Percentiles rank a stretch among this genome's conserved stretches.
Evolutionary conservation across 2,797 vertebrate species (phyloP).

Genomic region (Pelodytes ibericus): DNA sequence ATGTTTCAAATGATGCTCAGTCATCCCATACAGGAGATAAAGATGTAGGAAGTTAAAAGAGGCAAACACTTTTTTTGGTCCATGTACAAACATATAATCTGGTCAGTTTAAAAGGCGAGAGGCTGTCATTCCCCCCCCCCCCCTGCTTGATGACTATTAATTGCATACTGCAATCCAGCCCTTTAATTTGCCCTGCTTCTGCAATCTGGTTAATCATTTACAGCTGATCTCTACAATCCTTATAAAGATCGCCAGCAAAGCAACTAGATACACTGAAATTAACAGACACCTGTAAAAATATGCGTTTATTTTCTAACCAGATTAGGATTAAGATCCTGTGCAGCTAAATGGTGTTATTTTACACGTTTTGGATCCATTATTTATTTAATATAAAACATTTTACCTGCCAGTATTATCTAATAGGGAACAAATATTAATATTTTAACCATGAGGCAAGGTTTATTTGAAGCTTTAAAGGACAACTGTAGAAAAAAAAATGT

Average conservation of each 20-base stretch:
- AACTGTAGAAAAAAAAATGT: too few relatives aligned
- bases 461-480: too few relatives aligned
- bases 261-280: not conserved
- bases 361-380: not conserved
- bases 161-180: not conserved
- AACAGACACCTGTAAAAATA: not conserved
- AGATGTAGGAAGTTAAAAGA: too few relatives aligned
- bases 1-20: too few relatives aligned
- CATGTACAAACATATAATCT: too few relatives aligned
- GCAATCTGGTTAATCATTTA: conserved; percentile 2
- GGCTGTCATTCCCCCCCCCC: too few relatives aligned
- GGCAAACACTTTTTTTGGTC: too few relatives aligned
- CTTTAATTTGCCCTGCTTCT: not conserved
- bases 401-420: not conserved
- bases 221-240: not conserved
- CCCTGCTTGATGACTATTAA: not conserved
- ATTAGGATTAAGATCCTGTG: not conserved
- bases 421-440: not conserved
- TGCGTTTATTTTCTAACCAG: not conserved
- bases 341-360: not conserved
- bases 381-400: not conserved
- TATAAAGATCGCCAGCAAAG: not conserved
- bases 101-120: not conserved
- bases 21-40: too few relatives aligned
- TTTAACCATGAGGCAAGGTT: too few relatives aligned